Evolutionary conservation across 2,888 invertebrate genomes (phyloP).

Genomic region (Bimastos eiseni): DNA sequence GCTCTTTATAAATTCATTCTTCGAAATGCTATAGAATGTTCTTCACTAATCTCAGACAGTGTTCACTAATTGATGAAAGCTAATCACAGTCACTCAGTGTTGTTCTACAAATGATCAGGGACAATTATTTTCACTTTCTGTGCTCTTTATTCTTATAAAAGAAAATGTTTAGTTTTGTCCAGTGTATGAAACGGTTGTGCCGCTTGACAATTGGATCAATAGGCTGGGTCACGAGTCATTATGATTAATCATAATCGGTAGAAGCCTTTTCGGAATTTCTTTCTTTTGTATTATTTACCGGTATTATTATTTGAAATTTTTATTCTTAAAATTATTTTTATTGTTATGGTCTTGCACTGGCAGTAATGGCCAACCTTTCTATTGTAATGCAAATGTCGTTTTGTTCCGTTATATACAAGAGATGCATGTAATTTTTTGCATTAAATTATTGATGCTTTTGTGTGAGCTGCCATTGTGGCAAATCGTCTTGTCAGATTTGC

Average conservation of each 20-base stretch:
- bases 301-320: too few species aligned
- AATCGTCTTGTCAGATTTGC: neutral
- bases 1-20: neutral
- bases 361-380: neutral
- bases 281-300: neutral
- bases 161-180: constrained; percentile 2
- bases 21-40: neutral
- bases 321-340: neutral
- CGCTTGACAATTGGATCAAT: neutral
- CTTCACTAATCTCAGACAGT: neutral
- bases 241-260: neutral
- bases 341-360: neutral
- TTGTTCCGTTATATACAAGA: neutral
- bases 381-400: neutral
- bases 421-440: neutral
- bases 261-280: neutral
- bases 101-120: neutral
- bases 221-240: neutral
- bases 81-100: neutral
- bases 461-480: neutral
- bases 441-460: neutral
- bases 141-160: neutral
- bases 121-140: neutral
- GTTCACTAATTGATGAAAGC: neutral
- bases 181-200: neutral